Base-by-base conservation (phyloP, 2,113 vertebrate genomes). In the Brachirus orientalis region DNA sequence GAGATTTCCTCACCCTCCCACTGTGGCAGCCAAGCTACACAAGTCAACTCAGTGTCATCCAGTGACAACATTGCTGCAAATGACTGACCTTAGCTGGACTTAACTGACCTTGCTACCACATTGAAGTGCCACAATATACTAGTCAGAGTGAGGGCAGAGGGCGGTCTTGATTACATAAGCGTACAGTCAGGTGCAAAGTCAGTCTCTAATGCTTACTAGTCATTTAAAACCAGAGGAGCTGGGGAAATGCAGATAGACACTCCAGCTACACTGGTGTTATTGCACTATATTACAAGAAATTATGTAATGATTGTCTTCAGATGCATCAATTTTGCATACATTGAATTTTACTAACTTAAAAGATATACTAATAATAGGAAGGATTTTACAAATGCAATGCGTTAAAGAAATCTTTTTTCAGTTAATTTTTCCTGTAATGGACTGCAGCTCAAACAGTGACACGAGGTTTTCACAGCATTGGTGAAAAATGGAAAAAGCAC, bases 41-140 rank as follows among this genome's bases (percentile, higher is more conserved):
- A 93, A 79, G 91, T 92, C 63, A 77, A 72, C 76, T 86, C 19
- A 3, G 92, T 67, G 66, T 95, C 86, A 71, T 85, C 85, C 3
- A 90, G 80, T 43, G 93, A 74, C 63, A 63, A 59, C 43, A 46
- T 67, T 10, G 69, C 85, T 14, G 40, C 68, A 10, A 69, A 58
- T 53, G 69, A 66, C 65, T 77, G 75, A 50, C 72, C 66, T 75
- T 77, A 81, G 38, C 41, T 51, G 43, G 33, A 64, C 63, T 76
- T 41, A 36, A 54, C 46, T 69, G 76, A 75, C 73, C 64, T 68
- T 8, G 19, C 59, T 57, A 22, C 75, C 63, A 45, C 61, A n/a
- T 41, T 50, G 51, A 84, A 75, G 19, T 78, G 81, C 75, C 73
- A 68, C 48, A 86, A 87, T 22, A 19, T 69, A 28, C 85, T 74